phyloP scores from a whole-genome alignment of 2,888 invertebrate genomes.

The Yponomeuta sedellus region DNA sequence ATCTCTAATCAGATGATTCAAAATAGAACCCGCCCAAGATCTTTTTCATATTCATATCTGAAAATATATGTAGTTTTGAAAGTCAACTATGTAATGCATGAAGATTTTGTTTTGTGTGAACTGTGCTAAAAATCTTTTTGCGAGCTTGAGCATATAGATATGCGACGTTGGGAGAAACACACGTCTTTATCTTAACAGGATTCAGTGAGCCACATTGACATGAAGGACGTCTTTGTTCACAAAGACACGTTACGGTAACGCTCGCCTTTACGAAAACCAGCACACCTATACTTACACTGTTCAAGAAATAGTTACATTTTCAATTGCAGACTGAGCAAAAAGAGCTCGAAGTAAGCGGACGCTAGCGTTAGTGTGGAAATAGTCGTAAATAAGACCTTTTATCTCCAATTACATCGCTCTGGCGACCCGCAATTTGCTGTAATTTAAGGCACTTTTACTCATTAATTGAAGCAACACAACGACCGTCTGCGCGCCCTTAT shows the following conservation, averaged over 20 bases:
- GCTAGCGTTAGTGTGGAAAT: slow-evolving; percentile 9
- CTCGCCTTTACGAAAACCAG: background rate
- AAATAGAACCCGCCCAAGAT: no score
- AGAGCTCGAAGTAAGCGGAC: background rate
- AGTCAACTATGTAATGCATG: no score
- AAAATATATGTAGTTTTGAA: no score
- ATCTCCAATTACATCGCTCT: slow-evolving; percentile 18
- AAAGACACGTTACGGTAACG: background rate
- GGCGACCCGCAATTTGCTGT: slow-evolving; percentile 30
- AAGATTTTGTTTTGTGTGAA: no score
- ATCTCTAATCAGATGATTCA: no score
- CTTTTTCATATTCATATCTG: no score
- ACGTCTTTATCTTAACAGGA: background rate
- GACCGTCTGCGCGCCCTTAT: slow-evolving; percentile 15
- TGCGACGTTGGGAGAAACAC: background rate
- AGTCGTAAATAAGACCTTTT: slow-evolving; percentile 17
- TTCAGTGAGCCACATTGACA: background rate
- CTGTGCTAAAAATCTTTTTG: no score
- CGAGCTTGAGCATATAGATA: background rate
- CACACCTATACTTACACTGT: background rate
- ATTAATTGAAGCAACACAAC: slow-evolving; percentile 33
- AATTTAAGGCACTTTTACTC: slow-evolving; percentile 35
- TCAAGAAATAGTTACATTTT: background rate
- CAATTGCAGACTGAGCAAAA: background rate
- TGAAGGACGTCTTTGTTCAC: background rate